phyloP scores from a whole-genome alignment of 1,140 invertebrate genomes.

The Drosophila oshimai region DNA sequence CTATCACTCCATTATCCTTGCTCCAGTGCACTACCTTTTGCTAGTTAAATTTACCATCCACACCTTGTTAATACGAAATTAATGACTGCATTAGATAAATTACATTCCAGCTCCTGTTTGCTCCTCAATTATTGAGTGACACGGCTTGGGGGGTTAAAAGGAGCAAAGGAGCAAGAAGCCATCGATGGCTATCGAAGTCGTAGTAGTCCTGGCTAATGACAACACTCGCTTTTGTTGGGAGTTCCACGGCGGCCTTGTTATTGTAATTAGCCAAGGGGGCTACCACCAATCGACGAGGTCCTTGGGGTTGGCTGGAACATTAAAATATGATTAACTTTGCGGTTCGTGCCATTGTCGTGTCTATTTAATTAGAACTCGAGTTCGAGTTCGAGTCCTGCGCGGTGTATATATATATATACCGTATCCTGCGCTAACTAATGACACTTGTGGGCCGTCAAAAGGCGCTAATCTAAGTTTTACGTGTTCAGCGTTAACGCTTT shows the following conservation, averaged over 20 bases:
- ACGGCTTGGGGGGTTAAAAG: conserved; percentile 21
- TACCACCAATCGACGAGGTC: conserved; percentile 6
- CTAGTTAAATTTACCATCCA: conserved; percentile 52
- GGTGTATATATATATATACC: conserved; percentile 6
- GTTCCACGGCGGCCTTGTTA: conserved; percentile 44
- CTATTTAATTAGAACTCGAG: conserved; percentile 70
- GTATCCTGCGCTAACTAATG: conserved; percentile 68
- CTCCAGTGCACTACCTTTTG: background rate
- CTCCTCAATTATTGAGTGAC: conserved; percentile 56
- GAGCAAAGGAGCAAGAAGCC: conserved; percentile 16
- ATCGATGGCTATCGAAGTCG: conserved; percentile 59
- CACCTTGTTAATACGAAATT: conserved; percentile 78
- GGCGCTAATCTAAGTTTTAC: conserved; percentile 80
- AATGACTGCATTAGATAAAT: conserved; percentile 79
- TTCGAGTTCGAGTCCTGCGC: conserved; percentile 8
- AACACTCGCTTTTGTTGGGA: background rate
- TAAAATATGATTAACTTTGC: conserved; percentile 78
- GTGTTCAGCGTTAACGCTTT: conserved; percentile 71
- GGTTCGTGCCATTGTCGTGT: conserved; percentile 71
- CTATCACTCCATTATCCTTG: background rate
- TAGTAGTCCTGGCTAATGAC: conserved; percentile 35
- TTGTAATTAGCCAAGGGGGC: conserved; percentile 58
- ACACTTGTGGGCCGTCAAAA: conserved; percentile 60
- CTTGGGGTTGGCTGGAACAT: conserved; percentile 52
- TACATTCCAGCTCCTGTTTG: conserved; percentile 48